phyloP scores from a whole-genome alignment of 2,888 invertebrate genomes.

The Epiblema foenella region DNA sequence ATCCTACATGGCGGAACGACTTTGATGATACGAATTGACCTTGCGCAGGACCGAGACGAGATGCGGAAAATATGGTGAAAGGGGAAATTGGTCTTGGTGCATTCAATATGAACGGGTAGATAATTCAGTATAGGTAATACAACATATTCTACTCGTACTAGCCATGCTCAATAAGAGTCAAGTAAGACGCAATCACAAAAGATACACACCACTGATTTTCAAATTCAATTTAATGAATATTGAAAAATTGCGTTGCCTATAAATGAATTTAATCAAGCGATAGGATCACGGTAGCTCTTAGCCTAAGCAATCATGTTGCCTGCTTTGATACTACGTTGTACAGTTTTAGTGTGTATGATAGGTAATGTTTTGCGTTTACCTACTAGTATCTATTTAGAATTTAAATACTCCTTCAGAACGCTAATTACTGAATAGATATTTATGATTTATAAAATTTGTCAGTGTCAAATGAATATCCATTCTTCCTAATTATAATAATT shows the following conservation, averaged over 20 bases:
- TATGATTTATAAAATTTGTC: too few species aligned
- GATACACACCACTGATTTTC: conserved; percentile 22
- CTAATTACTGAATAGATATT: too few species aligned
- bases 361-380: conserved; percentile 17
- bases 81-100: too few species aligned
- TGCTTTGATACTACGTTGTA: conserved; percentile 27
- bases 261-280: conserved; percentile 56
- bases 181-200: conserved; percentile 1
- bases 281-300: conserved; percentile 51
- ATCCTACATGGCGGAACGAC: too few species aligned
- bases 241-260: conserved; percentile 21
- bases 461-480: too few species aligned
- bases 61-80: too few species aligned
- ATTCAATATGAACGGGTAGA: too few species aligned
- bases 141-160: background rate
- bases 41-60: too few species aligned
- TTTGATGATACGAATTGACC: too few species aligned
- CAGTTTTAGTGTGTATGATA: conserved; percentile 17
- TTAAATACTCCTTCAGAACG: too few species aligned
- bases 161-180: background rate
- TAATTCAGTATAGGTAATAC: background rate
- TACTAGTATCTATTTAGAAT: background rate
- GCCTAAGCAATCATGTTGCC: conserved; percentile 48
- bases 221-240: conserved; percentile 8
- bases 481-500: too few species aligned